Evolutionary conservation across 2,888 invertebrate genomes (phyloP), one percentile per base, ranked within the genome.

Genomic region (Eustalomyia histrio): DNA sequence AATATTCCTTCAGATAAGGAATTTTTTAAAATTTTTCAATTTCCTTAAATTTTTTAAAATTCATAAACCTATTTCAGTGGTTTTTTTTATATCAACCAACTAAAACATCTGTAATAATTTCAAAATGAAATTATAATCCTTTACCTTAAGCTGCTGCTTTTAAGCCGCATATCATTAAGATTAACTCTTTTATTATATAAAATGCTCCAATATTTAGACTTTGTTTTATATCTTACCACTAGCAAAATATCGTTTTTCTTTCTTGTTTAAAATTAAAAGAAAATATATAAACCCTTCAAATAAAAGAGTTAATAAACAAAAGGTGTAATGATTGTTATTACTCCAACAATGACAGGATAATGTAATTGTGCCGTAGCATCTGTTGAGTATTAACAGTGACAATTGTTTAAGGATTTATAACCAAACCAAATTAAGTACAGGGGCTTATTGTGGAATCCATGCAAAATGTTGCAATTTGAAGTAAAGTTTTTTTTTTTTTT

Each of bases 301-400:
- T 4, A 33, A 79, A 73, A 74, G 73, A 79, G 68, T 73, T 73
- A 63, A 68, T 10, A 52, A 29, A 58, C 29, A 71, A 76, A 69
- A 69, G 43, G 35, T 57, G 17, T 57, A 24, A 57, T 35, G 39
- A 50, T 69, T 53, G 63, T 6, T 17, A 53, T 4, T 29, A 47
- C 43, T 47, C 39, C 60, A 75, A 75, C 43, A 75, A 43, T 67
- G 16, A 57, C 10, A 47, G 24, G 21, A 61, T 47, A 47, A 47
- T 47, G 43, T n/a, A 14, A 55, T 43, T 65, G 33, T 47, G 35
- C 0, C 35, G 29, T 14, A 55, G 55, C 72, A 73, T 57, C 79
- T 73, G 67, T 68, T 68, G 29, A 17, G 65, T 47, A 57, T 69
- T 71, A 52, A 76, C 57, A 68, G 61, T 79, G 78, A 73, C 73